phyloP scores from a whole-genome alignment of 2,888 invertebrate genomes.

The Drosophila mimica region DNA sequence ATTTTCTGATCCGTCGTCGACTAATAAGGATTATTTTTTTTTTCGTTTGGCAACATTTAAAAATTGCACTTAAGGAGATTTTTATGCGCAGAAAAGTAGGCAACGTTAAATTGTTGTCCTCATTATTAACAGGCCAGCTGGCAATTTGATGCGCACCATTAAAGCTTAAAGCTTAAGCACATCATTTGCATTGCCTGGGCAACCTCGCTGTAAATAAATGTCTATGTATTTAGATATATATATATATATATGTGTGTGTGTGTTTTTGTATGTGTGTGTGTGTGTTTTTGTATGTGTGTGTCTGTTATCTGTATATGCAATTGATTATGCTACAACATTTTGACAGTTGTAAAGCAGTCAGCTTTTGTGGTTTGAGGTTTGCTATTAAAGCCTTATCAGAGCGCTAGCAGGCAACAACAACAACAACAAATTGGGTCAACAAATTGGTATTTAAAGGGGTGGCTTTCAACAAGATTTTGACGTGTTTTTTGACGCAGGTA shows the following conservation, averaged over 20 bases:
- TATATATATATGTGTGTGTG: neutral
- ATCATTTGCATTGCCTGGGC: slow-evolving; percentile 51
- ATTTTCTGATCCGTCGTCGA: neutral
- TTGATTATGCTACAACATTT: slow-evolving; percentile 49
- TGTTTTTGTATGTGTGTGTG: neutral
- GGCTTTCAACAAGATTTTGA: slow-evolving; percentile 50
- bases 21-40: slow-evolving; percentile 58
- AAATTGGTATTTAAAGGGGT: slow-evolving; percentile 6
- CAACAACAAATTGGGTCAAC: slow-evolving; percentile 72
- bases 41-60: slow-evolving; percentile 44
- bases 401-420: slow-evolving; percentile 39
- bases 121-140: slow-evolving; percentile 51
- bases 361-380: slow-evolving; percentile 11
- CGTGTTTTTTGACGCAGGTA: slow-evolving; percentile 32
- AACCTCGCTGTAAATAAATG: slow-evolving; percentile 22
- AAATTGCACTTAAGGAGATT: slow-evolving; percentile 64
- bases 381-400: slow-evolving; percentile 59
- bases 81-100: slow-evolving; percentile 63
- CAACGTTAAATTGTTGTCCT: slow-evolving; percentile 44
- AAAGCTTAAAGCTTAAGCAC: slow-evolving; percentile 64
- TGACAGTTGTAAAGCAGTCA: slow-evolving; percentile 21
- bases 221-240: slow-evolving; percentile 1
- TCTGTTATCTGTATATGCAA: slow-evolving; percentile 41
- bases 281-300: slow-evolving; percentile 3
- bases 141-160: slow-evolving; percentile 66